phyloP scores from a whole-genome alignment of 2,888 invertebrate genomes.

The Mayetiola destructor region DNA sequence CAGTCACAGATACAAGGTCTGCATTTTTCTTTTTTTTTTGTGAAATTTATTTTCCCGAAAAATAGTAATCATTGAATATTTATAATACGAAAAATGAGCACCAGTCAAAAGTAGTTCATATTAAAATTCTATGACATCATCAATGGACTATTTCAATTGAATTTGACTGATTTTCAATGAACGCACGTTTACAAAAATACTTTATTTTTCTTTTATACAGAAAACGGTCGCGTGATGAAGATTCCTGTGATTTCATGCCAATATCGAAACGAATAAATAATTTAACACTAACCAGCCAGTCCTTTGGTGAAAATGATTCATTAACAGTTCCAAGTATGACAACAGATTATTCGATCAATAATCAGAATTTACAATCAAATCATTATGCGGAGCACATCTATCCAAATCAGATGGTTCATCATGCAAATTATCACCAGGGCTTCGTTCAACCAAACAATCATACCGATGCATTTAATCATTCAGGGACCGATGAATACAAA shows the following conservation, averaged over 20 bases:
- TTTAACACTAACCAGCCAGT: constrained; percentile 56
- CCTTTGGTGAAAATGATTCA: not conserved
- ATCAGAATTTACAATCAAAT: not conserved
- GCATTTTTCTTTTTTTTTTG: not conserved
- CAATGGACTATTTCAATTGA: no score
- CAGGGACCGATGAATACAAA: constrained; percentile 23
- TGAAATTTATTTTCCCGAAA: not conserved
- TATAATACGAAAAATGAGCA: no score
- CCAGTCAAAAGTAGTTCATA: no score
- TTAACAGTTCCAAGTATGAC: constrained; percentile 8
- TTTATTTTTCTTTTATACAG: no score
- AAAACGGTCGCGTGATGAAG: constrained; percentile 64
- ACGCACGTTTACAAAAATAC: no score
- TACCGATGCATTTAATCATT: constrained; percentile 3
- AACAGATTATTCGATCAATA: not conserved
- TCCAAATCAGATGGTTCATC: constrained; percentile 9
- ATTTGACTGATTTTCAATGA: no score
- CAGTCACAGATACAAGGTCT: constrained; percentile 14
- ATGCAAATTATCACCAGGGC: not conserved
- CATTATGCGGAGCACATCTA: not conserved
- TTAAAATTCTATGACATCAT: no score
- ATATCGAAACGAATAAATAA: constrained; percentile 82
- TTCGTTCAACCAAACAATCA: constrained; percentile 1
- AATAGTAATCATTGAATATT: no score
- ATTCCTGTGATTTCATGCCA: constrained; percentile 68